phyloP scores from a whole-genome alignment of 2,113 vertebrate species.

The Ameiurus melas region DNA sequence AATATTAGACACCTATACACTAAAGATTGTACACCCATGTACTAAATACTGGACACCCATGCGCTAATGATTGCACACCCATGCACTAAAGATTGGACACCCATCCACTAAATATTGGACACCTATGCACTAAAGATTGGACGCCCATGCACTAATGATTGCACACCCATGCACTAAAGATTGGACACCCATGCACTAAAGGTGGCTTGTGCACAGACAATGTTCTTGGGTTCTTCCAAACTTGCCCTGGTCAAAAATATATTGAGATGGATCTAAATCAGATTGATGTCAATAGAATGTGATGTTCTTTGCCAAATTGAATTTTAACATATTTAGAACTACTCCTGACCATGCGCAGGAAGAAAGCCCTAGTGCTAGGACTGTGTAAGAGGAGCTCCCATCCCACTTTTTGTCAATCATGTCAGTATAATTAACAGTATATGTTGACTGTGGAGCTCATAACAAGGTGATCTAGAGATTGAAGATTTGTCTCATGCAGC shows the following conservation, averaged over 20 bases:
- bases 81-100: no score
- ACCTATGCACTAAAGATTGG: no score
- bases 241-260: not conserved
- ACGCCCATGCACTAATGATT: no score
- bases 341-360: not conserved
- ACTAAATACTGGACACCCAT: no score
- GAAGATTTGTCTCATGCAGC: not conserved
- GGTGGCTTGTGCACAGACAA: not conserved
- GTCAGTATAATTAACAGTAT: not conserved
- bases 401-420: not conserved
- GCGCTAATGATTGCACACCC: no score
- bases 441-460: not conserved
- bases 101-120: no score
- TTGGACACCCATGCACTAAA: not conserved
- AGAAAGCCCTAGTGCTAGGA: not conserved
- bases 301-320: not conserved
- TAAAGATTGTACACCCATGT: no score
- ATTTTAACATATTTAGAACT: not conserved
- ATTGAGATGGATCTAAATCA: no score
- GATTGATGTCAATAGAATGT: not conserved
- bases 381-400: not conserved
- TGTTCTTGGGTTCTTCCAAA: no score
- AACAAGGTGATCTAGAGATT: not conserved
- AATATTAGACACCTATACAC: no score
- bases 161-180: no score